These are phyloP conservation scores for Aradus depressus DNA, from an alignment of 2,888 invertebrate genomes.

Conservation along the genomic window DNA sequence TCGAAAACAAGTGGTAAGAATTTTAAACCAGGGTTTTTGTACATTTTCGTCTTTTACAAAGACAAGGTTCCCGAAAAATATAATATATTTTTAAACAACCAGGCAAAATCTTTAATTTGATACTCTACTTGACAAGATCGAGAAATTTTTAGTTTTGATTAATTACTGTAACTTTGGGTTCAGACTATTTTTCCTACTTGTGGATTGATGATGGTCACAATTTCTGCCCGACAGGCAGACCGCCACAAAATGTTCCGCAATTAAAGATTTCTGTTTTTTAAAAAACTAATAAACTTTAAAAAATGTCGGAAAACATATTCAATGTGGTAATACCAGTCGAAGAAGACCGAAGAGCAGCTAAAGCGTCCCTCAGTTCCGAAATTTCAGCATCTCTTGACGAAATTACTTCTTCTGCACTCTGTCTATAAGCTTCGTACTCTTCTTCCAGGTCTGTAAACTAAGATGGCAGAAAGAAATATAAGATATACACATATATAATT, in stretches of 20 bases:
- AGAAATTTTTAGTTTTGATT: too few relatives aligned
- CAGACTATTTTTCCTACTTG: too few relatives aligned
- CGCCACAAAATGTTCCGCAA: neutral
- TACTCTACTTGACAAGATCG: too few relatives aligned
- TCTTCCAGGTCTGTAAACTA: constrained; percentile 57
- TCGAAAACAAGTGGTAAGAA: too few relatives aligned
- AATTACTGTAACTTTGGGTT: too few relatives aligned
- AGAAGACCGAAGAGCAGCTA: neutral
- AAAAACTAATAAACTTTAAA: neutral
- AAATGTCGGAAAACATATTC: neutral
- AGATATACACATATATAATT: too few relatives aligned
- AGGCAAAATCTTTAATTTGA: too few relatives aligned
- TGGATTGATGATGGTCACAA: neutral
- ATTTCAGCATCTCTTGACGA: constrained; percentile 48
- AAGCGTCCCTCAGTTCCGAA: constrained; percentile 38
- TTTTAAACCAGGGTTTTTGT: too few relatives aligned
- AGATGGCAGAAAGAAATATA: neutral
- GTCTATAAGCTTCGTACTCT: constrained; percentile 51
- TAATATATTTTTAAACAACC: too few relatives aligned
- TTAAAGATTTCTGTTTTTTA: neutral
- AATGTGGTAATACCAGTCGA: constrained; percentile 2
- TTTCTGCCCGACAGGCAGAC: neutral
- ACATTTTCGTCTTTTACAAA: too few relatives aligned
- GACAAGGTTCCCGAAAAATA: too few relatives aligned
- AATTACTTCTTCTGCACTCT: constrained; percentile 43